A percentile compares a stretch with the other conserved stretches of the same genome.
Conservation (phyloP, 2,888 invertebrate genomes). For the Clunio marinus region DNA sequence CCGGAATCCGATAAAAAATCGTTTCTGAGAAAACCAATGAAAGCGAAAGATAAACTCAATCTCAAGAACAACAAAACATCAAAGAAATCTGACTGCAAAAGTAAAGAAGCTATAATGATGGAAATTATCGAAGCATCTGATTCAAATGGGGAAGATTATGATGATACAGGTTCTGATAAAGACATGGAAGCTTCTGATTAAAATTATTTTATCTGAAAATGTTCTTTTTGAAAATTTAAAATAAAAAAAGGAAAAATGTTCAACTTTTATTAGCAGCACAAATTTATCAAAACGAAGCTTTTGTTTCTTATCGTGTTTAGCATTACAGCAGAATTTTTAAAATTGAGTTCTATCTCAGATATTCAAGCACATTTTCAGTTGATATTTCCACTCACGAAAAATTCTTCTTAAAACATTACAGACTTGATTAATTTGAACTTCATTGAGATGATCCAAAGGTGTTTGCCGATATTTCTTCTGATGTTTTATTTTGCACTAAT, state of each 20-base stretch:
- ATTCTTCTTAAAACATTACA: too few species aligned
- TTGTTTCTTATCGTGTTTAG: too few species aligned
- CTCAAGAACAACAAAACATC: not conserved
- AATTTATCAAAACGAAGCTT: too few species aligned
- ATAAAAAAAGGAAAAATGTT: too few species aligned
- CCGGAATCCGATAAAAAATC: conserved; percentile 39
- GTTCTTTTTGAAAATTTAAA: too few species aligned
- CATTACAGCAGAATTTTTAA: too few species aligned
- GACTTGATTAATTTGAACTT: conserved; percentile 45
- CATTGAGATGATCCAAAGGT: conserved; percentile 14
- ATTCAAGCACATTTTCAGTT: too few species aligned
- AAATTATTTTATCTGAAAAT: too few species aligned
- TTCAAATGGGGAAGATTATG: conserved; percentile 48
- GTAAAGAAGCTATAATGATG: conserved; percentile 45
- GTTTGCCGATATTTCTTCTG: not conserved
- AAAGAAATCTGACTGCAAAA: conserved; percentile 49
- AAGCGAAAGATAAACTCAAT: conserved; percentile 15
- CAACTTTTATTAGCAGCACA: too few species aligned
- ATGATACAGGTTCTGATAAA: conserved; percentile 51
- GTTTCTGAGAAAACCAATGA: conserved; percentile 23
- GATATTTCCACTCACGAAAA: too few species aligned
- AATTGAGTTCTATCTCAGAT: too few species aligned
- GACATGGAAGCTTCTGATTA: conserved; percentile 43
- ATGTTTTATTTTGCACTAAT: not conserved
- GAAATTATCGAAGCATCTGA: conserved; percentile 47